Evolutionary conservation across 2,797 vertebrate species (phyloP).

Genomic region (Poliocrania exsul): DNA sequence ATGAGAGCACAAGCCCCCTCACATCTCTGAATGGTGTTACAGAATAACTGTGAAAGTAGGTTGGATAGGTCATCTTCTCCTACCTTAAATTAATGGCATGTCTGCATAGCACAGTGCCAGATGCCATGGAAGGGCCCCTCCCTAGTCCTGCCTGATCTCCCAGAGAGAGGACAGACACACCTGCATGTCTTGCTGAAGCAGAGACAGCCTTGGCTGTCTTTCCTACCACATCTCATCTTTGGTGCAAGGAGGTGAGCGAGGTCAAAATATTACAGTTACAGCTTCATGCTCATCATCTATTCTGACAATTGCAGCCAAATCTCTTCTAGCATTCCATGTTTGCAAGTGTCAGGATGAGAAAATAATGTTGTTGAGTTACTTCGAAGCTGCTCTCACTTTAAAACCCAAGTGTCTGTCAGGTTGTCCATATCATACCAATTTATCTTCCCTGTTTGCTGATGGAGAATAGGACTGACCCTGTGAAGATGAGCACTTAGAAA

Average conservation of each 20-base stretch:
- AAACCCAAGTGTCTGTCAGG: background rate
- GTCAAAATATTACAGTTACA: background rate
- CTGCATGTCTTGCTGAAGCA: background rate
- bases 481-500: background rate
- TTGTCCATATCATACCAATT: background rate
- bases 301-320: background rate
- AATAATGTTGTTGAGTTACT: background rate
- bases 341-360: background rate
- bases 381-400: background rate
- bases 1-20: background rate
- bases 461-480: background rate
- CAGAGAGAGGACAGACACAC: background rate
- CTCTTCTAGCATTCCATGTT: slow-evolving; percentile 1
- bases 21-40: background rate
- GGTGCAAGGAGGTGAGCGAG: background rate
- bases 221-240: background rate
- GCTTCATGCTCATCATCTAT: background rate
- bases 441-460: background rate
- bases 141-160: background rate
- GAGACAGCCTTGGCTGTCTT: background rate
- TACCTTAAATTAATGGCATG: background rate
- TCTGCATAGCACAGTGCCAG: background rate
- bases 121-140: background rate
- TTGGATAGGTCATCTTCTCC: background rate
- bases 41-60: background rate